Evolutionary conservation across 2,888 invertebrate genomes (phyloP), one percentile per base, ranked within the genome.

Genomic region (Caenorhabditis doughertyi): DNA sequence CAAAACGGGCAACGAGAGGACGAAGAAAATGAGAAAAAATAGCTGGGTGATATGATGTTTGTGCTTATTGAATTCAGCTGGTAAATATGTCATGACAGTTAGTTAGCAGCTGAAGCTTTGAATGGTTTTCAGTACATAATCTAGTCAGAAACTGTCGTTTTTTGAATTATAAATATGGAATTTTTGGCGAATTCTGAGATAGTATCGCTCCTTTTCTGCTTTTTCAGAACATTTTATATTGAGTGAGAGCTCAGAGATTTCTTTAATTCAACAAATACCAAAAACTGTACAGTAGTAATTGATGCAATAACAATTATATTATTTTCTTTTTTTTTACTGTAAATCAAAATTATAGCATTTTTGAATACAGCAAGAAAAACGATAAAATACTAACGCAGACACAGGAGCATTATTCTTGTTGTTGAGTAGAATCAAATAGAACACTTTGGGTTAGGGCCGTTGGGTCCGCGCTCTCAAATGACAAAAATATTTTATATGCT

Each of bases 401-500:
- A 32, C 7, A 16, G 4, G 4, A 3, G 18, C 56, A 32, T 32
- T 56, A 39, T 42, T 25, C 11, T 23, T 62, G 25, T 62, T 25
- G 39, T 11, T 25, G 70, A 44, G 23, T 29, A 53, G 49, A 70
- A 70, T 70, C 55, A 70, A 56, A 64, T 29, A 47, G 64, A 64
- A 49, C 64, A 64, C 32, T 42, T 56, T 58, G 47, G 42, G 68
- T 44, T 70, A 56, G 58, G 23, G 32, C 35, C 56, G 35, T 35
- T 16, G 58, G 70, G 53, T 42, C 55, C 55, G 44, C 29, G 64
- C 64, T 64, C 47, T 64, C 32, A 44, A 51, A 55, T 42, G 44
- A 42, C 72, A 62, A 44, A 72, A 64, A 64, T 62, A 49, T 70
- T 35, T 23, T 32, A 44, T 56, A 21, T 49, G 47, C 64, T 64